Conservation (phyloP, 2,113 vertebrate species). For the Nothobranchius kuhntae region DNA sequence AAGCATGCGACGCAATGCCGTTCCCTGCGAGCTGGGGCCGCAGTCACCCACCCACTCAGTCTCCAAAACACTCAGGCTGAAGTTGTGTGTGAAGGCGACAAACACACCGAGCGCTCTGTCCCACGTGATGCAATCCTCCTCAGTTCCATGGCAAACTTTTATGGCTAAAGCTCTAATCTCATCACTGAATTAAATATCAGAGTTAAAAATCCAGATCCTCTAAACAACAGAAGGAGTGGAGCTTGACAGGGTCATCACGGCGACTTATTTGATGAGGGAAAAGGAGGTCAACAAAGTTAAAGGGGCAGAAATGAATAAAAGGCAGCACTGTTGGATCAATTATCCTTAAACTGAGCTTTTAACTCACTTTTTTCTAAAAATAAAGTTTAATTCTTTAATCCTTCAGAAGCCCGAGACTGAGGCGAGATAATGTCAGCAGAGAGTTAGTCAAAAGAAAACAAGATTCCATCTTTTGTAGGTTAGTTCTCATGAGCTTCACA, state of each 20-base stretch:
- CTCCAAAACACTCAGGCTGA: constrained; percentile 26
- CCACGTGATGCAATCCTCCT: constrained; percentile 73
- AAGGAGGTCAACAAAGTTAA: constrained; percentile 12
- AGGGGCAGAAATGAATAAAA: neutral
- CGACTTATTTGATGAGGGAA: constrained; percentile 1
- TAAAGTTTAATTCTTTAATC: neutral
- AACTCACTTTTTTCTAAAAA: neutral
- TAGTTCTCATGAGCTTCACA: constrained; percentile 80
- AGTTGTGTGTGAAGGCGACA: constrained; percentile 45
- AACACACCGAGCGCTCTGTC: constrained; percentile 45
- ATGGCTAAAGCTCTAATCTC: constrained; percentile 58
- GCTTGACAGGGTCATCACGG: constrained; percentile 8
- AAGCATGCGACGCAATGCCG: constrained; percentile 76
- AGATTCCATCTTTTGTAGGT: constrained; percentile 67
- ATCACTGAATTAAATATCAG: constrained; percentile 34
- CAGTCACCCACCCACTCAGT: constrained; percentile 46
- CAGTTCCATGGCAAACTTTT: constrained; percentile 61
- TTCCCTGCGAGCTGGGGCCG: constrained; percentile 52
- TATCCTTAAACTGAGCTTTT: constrained; percentile 13
- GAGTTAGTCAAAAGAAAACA: constrained; percentile 50
- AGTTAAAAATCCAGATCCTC: constrained; percentile 29
- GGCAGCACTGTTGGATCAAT: constrained; percentile 18
- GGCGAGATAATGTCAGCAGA: neutral
- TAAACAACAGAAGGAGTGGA: constrained; percentile 35
- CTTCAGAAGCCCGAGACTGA: neutral